Base-by-base conservation (phyloP, 2,113 vertebrate species). In the Phasianus colchicus region DNA sequence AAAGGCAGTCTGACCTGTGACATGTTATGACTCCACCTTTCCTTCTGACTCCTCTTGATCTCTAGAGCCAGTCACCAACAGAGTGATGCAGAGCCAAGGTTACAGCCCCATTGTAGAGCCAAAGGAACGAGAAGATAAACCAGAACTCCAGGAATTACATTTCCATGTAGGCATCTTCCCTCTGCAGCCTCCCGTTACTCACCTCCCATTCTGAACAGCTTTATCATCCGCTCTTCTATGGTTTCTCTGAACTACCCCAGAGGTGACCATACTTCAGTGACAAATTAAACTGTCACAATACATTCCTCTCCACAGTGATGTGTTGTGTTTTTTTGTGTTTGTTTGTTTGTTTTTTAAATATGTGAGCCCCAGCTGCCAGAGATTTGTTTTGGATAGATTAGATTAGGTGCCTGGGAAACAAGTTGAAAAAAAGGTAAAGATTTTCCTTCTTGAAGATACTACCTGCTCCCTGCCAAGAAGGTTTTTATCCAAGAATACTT, bases 371-470 rank as follows among this genome's bases (percentile, higher is more conserved):
- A 60, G 38, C 81, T 83, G 74, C 71, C 47, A 74, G 34, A 77
- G 55, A 87, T 80, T 71, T 92, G 78, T 83, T 96, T 92, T 64
- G 72, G 82, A 92, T 89, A 95, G 48, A 95, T 85, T 87, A 88
- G 71, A 92, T 93, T 85, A 96, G 78, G 78, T 87, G 72, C 79
- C 75, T 86, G 47, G 0, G 82, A 92, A 94, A 91, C 38, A 6
- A 54, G 50, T 71, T 73, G 55, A 47, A 92, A 48, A 61, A 92
- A 74, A 74, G 80, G 21, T 30, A 72, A 86, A 85, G 16, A 3
- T 1, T 11, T 82, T 0, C 0, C 55, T 75, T 88, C 65, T 84
- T 78, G 22, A 86, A 88, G 57, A 84, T 74, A 54, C 3, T 30
- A 45, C 6, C 2, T 55, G 16, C n/a, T 30, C 12, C 3, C 20